A percentile compares a stretch with the other conserved stretches of the same genome.
phyloP scores from a whole-genome alignment of 2,888 invertebrate genomes.

The Calameuta pallipes region DNA sequence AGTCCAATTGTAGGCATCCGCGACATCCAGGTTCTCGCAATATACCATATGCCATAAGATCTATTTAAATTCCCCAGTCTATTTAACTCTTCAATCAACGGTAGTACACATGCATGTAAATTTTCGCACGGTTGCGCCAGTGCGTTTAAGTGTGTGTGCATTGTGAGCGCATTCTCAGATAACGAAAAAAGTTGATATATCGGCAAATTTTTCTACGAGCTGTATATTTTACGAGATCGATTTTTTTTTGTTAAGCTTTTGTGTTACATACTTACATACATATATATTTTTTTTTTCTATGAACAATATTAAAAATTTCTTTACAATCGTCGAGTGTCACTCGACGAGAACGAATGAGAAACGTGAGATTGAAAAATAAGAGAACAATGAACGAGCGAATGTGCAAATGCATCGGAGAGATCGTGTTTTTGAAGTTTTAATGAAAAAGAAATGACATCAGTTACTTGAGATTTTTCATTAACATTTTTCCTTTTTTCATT shows the following conservation, averaged over 20 bases:
- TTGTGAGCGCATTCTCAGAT: not conserved
- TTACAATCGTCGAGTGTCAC: conserved; percentile 21
- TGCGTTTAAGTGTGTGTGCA: conserved; percentile 19
- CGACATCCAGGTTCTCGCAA: too few relatives aligned
- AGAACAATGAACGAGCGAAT: not conserved
- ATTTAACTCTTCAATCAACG: too few relatives aligned
- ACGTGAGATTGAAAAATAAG: not conserved
- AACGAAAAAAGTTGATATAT: not conserved
- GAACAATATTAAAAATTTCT: conserved; percentile 30
- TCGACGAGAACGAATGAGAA: conserved; percentile 16
- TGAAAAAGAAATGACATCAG: not conserved
- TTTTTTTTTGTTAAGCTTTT: conserved; percentile 11
- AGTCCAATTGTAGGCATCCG: too few relatives aligned
- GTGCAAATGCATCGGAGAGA: not conserved
- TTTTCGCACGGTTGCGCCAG: conserved; percentile 24
- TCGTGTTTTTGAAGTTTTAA: not conserved
- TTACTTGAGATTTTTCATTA: not conserved
- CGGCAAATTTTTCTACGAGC: conserved; percentile 46
- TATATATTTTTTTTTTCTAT: conserved; percentile 14
- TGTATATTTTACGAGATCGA: conserved; percentile 39
- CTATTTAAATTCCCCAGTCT: too few relatives aligned
- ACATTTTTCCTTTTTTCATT: not conserved
- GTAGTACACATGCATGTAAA: not conserved
- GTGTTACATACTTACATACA: not conserved
- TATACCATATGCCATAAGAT: too few relatives aligned